A percentile compares a stretch with the other conserved stretches of the same genome.
These are phyloP conservation scores for Lissonota sp. DNA, from an alignment of 2,888 invertebrate species.

Conservation along the genomic window DNA sequence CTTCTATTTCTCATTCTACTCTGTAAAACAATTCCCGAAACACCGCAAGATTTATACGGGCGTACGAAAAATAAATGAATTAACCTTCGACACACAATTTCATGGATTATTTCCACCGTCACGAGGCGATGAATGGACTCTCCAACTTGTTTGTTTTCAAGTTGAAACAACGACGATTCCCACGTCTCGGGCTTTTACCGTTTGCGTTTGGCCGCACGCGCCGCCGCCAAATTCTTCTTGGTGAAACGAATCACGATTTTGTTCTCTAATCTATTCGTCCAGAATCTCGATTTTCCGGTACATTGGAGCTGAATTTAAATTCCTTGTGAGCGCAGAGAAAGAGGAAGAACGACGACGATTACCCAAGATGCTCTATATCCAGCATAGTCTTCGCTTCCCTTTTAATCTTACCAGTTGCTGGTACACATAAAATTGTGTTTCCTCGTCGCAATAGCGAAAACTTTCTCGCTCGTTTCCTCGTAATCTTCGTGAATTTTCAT, in stretches of 20 bases:
- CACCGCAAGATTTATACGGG: no score
- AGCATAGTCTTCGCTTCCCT: constrained; percentile 35
- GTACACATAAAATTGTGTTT: constrained; percentile 42
- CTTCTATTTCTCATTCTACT: no score
- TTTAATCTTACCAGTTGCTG: constrained; percentile 50
- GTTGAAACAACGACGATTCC: not conserved
- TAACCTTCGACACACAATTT: no score
- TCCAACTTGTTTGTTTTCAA: not conserved
- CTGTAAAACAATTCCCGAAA: no score
- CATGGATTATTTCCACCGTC: no score
- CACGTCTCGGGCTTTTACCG: constrained; percentile 8
- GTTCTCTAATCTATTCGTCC: constrained; percentile 55
- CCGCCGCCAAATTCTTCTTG: constrained; percentile 45
- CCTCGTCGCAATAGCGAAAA: constrained; percentile 31
- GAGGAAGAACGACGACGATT: constrained; percentile 29
- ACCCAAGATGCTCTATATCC: constrained; percentile 32
- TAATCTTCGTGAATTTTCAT: no score
- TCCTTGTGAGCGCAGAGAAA: constrained; percentile 8
- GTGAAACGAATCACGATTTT: constrained; percentile 58
- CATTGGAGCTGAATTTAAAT: constrained; percentile 58
- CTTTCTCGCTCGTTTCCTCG: constrained; percentile 13
- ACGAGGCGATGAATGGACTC: no score
- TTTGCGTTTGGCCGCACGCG: constrained; percentile 26
- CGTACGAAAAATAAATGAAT: no score
- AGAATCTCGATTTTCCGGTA: constrained; percentile 52